Base-by-base conservation (phyloP, 2,113 vertebrate genomes). In the Craseonycteris thonglongyai region DNA sequence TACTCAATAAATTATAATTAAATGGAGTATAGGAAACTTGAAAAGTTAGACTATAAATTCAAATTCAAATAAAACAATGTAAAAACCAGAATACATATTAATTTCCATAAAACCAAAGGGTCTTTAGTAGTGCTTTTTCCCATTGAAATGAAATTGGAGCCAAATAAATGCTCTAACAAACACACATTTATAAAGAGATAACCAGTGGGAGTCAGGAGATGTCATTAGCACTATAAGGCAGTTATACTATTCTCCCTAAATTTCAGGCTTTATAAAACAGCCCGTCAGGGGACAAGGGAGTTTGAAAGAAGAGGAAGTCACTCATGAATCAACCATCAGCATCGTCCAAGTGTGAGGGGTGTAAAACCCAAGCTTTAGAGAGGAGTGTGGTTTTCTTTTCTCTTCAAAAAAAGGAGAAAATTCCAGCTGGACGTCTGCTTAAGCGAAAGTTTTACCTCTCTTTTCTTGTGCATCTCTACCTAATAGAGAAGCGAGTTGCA, bases 11-110 rank as follows among this genome's bases (percentile, higher is more conserved):
- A 59, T 56, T 89, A 24, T 26, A 88, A 45, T 91, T 90, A 86
- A 74, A 65, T 89, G n/a, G 16, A 7, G 28, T 88, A 56, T 28
- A 58, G 51, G n/a, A 90, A 90, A 54, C 11, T 90, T 69, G 51
- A 2, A 63, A 82, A 74, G 3, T 81, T 87, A 59, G 11, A 58
- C 47, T 81, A 28, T 59, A 93, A 76, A 76, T 66, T 91, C n/a
- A 42, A 51, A 56, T 35, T 51, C 69, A 15, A 93, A 66, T 78
- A 90, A 2, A 58, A 0, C 28, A 49, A 93, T 90, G 26, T 54
- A 56, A 66, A 92, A 82, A 7, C n/a, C 7, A 58, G 21, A 30
- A 26, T 83, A 15, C 7, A 42, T 40, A 61, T 22, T 35, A 8
- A 51, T 63, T 5, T 63, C 21, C 58, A 11, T 76, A 28, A 59